Conservation (phyloP, 2,113 vertebrate genomes). For the Petaurus breviceps region DNA sequence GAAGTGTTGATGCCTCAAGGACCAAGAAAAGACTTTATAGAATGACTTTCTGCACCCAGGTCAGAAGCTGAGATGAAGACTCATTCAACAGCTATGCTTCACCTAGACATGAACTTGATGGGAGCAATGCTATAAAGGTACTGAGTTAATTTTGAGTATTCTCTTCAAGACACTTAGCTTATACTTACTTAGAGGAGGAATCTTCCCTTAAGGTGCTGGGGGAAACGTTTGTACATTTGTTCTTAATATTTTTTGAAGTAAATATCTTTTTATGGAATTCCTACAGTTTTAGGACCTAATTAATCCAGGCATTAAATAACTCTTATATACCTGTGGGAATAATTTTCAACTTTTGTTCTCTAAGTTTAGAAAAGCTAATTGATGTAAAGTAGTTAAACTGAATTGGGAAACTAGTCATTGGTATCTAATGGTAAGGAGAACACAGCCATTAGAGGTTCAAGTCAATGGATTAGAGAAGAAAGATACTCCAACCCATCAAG, state of each 20-base stretch:
- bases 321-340: too few relatives aligned
- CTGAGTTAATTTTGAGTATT: neutral
- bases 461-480: neutral
- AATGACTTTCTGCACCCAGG: neutral
- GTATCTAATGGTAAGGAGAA: neutral
- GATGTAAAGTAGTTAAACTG: neutral
- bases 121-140: neutral
- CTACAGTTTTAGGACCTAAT: too few relatives aligned
- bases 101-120: neutral
- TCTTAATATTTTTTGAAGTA: neutral
- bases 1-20: neutral
- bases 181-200: neutral
- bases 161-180: neutral
- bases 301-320: too few relatives aligned
- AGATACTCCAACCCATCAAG: neutral
- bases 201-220: neutral
- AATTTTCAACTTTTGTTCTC: too few relatives aligned
- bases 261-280: neutral
- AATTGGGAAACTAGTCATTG: neutral
- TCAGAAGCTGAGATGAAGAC: neutral
- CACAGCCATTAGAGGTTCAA: neutral
- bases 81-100: neutral
- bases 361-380: neutral
- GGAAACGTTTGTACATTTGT: neutral
- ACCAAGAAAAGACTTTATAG: neutral